Base-by-base conservation (phyloP, 2,797 vertebrate species). In the Spea hammondii region DNA sequence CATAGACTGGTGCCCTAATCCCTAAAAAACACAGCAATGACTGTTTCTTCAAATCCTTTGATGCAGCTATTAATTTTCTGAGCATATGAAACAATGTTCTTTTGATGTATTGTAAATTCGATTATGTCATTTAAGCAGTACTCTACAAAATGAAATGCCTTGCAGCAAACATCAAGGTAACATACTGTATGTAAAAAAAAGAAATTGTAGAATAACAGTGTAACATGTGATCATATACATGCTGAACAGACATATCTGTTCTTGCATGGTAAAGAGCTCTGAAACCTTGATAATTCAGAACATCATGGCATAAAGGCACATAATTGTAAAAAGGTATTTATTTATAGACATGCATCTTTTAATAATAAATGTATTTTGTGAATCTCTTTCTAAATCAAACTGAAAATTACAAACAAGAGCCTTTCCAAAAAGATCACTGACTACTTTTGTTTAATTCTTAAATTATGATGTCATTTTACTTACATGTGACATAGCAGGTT, bases 281-380 rank as follows among this genome's bases (percentile, higher is more conserved):
- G 0, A 83, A 84, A 74, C 74, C 76, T 85, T 88, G 87, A 87
- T 86, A 90, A 82, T 79, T 83, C 69, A 77, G 86, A 83, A 79
- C 85, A 74, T 74, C 84, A 83, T 90, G 85, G 91, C 89, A 87
- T 89, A 90, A 82, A 87, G 74, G 79, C 69, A 80, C 5, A 72
- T 62, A 85, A 62, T 13, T 82, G 79, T 87, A 84, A 90, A 82
- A 77, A 85, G 87, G 86, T 78, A 84, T 85, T 90, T 89, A 93
- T 93, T 93, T 93, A 93, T 90, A 89, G 87, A 88, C 86, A 86
- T 69, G 72, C 85, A 89, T 89, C 85, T 88, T 92, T 89, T 89
- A 91, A 92, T 92, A 92, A 92, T 92, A 90, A 91, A 89, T 88
- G 86, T 86, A 92, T 91, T 89, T 84, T 83, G 90, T 88, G 86